phyloP scores from a whole-genome alignment of 2,888 invertebrate species.

The Acanthosepion esculentum region DNA sequence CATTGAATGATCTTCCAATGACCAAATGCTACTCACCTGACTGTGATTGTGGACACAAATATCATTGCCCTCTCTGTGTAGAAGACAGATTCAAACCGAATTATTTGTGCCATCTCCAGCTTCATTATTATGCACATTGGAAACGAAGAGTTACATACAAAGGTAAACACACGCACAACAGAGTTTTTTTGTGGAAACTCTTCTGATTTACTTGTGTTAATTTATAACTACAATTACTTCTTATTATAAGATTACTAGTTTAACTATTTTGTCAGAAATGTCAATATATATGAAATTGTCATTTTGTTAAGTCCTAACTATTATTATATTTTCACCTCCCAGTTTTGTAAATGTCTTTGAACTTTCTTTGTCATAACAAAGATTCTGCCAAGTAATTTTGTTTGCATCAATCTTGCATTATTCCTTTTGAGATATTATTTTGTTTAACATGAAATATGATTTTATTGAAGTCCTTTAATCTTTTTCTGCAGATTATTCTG shows the following conservation, averaged over 20 bases:
- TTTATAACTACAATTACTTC: too few relatives aligned
- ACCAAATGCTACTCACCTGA: slow-evolving; percentile 53
- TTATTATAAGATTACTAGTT: too few relatives aligned
- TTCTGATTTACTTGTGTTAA: too few relatives aligned
- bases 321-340: too few relatives aligned
- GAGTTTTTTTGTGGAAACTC: neutral
- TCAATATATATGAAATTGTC: too few relatives aligned
- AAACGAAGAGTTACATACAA: slow-evolving; percentile 58
- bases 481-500: slow-evolving; percentile 54
- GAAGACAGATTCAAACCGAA: slow-evolving; percentile 55
- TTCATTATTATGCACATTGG: slow-evolving; percentile 62
- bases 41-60: slow-evolving; percentile 57
- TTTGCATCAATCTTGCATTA: neutral
- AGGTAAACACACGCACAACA: slow-evolving; percentile 52
- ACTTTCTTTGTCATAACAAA: too few relatives aligned
- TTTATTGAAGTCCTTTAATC: neutral
- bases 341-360: too few relatives aligned
- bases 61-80: slow-evolving; percentile 60
- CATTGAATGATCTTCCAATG: slow-evolving; percentile 56
- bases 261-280: too few relatives aligned
- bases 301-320: too few relatives aligned
- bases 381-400: too few relatives aligned
- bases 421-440: neutral
- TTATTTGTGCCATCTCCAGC: slow-evolving; percentile 55
- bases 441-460: neutral